Evolutionary conservation across 2,888 invertebrate species (phyloP).

Genomic region (Microchrysa polita): DNA sequence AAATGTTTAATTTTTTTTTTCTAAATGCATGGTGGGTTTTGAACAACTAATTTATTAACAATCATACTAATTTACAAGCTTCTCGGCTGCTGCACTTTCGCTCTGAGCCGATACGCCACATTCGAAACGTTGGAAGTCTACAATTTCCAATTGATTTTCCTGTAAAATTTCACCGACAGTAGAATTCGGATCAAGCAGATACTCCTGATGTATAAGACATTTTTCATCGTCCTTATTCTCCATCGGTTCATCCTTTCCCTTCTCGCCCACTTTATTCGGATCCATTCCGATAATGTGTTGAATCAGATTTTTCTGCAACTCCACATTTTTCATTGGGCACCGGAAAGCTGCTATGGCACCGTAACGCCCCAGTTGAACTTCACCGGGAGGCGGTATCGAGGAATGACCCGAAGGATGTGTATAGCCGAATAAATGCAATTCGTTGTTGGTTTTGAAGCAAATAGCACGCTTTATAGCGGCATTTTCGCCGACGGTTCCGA

Average conservation of each 20-base stretch:
- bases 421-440: conserved; percentile 70
- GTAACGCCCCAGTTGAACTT: conserved; percentile 80
- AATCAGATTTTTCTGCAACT: conserved; percentile 77
- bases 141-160: conserved; percentile 71
- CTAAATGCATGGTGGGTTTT: too few relatives aligned
- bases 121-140: conserved; percentile 88
- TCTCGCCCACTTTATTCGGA: conserved; percentile 78
- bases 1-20: too few relatives aligned
- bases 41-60: not conserved
- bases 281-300: conserved; percentile 94
- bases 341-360: conserved; percentile 83
- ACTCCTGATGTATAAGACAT: conserved; percentile 87
- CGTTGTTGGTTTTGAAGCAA: conserved; percentile 73
- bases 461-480: conserved; percentile 81
- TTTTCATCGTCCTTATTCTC: conserved; percentile 79
- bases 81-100: conserved; percentile 8
- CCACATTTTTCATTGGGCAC: conserved; percentile 61
- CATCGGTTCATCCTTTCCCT: conserved; percentile 70
- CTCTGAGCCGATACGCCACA: conserved; percentile 74
- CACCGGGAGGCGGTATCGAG: conserved; percentile 56
- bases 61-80: conserved; percentile 33
- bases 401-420: conserved; percentile 79
- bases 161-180: conserved; percentile 79
- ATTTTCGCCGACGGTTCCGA: conserved; percentile 93
- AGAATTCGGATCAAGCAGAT: conserved; percentile 78